Base-by-base conservation (phyloP, 1,140 invertebrate species). In the Eciton burchellii region DNA sequence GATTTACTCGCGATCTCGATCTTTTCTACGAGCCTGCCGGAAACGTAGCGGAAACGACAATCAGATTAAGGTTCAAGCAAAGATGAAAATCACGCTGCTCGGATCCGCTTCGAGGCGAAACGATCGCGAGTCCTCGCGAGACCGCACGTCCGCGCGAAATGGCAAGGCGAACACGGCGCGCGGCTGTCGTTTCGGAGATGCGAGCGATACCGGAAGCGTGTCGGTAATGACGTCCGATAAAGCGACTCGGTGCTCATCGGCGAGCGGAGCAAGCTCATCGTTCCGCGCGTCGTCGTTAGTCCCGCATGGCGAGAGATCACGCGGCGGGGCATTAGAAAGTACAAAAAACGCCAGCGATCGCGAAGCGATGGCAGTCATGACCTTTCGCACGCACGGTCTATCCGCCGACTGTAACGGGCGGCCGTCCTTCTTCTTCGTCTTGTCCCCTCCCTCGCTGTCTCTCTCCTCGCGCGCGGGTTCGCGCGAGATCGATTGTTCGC, bases 361-460 rank as follows among this genome's bases (percentile, higher is more conserved):
- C 84, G 57, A 68, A 83, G 83, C 63, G 74, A 79, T 57, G 59
- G 71, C 81, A 77, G 86, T 85, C 87, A 45, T 81, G 87, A 88
- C 87, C 87, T 88, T 88, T 88, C 87, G 86, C 87, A 88, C 87
- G 87, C 87, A 88, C 73, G 73, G 70, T 76, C 54, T 63, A 83
- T 74, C 85, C 54, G 21, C 16, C 59, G 86, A 65, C 82, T 82
- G 74, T 81, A 81, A 83, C 65, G 72, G 77, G 47, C 65, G 62
- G 62, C 56, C 83, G 86, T 88, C 77, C 82, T 87, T 87, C 85
- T 77, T 63, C 63, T n/a, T n/a, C 49, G 85, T 45, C 79, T 35
- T 35, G 35, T 6, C 6, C 35, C 35, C 35, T 6, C n/a, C n/a
- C n/a, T n/a, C n/a, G n/a, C 35, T 35, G 35, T 35, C 35, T 35